phyloP scores from a whole-genome alignment of 2,797 vertebrate genomes.

The Sebastes goodei region DNA sequence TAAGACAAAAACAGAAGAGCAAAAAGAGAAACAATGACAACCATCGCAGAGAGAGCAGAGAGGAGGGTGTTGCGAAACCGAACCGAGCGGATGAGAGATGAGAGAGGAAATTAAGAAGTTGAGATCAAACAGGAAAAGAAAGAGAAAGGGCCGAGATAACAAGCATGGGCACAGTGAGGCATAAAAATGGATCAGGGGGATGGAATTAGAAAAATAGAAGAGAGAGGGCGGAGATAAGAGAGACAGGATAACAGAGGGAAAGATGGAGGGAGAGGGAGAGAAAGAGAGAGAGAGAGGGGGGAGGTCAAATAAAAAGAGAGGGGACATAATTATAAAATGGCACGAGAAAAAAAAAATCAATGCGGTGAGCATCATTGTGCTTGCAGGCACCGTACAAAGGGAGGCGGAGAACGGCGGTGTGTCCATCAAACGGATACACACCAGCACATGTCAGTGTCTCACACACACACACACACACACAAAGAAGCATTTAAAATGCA shows the following conservation, averaged over 20 bases:
- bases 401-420: conserved; percentile 50
- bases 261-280: not conserved
- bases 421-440: conserved; percentile 55
- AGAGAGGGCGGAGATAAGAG: conserved; percentile 61
- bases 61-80: not conserved
- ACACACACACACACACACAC: conserved; percentile 1
- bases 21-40: conserved; percentile 10
- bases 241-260: conserved; percentile 59
- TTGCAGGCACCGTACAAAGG: conserved; percentile 49
- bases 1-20: not conserved
- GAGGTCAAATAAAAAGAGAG: conserved; percentile 48
- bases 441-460: conserved; percentile 2
- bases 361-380: conserved; percentile 63
- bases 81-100: conserved; percentile 50
- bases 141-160: conserved; percentile 68
- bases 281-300: not conserved
- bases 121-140: conserved; percentile 69
- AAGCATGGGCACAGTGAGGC: conserved; percentile 65
- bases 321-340: conserved; percentile 76
- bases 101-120: conserved; percentile 79
- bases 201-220: conserved; percentile 73
- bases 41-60: conserved; percentile 12
- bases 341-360: conserved; percentile 66
- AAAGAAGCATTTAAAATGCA: conserved; percentile 43
- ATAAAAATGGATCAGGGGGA: conserved; percentile 74